These are phyloP conservation scores for Eupsilia transversa DNA, from an alignment of 2,888 invertebrate species.

Conservation along the genomic window DNA sequence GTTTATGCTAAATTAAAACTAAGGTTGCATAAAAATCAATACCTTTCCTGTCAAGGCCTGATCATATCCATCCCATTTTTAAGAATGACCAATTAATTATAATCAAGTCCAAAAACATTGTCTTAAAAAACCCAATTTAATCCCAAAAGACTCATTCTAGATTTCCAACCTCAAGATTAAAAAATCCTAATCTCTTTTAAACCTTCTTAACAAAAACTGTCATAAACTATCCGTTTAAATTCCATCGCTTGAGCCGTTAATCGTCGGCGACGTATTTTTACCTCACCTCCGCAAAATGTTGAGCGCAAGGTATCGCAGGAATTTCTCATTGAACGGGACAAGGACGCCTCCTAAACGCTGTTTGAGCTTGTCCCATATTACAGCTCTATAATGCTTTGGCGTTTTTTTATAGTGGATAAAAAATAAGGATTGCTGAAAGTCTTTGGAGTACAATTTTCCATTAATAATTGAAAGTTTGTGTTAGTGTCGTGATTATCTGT, in stretches of 20 bases:
- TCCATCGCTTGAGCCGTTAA: slow-evolving; percentile 57
- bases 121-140: no score
- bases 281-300: slow-evolving; percentile 75
- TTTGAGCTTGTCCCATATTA: slow-evolving; percentile 57
- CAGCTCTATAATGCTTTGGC: slow-evolving; percentile 22
- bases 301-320: slow-evolving; percentile 75
- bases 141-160: no score
- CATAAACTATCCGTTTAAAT: slow-evolving; percentile 1
- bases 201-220: background rate
- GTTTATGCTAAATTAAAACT: no score
- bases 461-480: background rate
- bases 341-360: slow-evolving; percentile 55
- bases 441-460: background rate
- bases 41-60: no score
- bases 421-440: background rate
- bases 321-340: slow-evolving; percentile 79
- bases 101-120: no score
- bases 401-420: slow-evolving; percentile 13
- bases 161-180: no score
- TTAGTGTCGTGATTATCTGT: background rate
- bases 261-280: slow-evolving; percentile 75
- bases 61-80: no score
- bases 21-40: no score
- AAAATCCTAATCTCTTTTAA: background rate
- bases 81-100: no score